Conservation (phyloP, 2,888 invertebrate genomes). For the Ptilodon capucinus region DNA sequence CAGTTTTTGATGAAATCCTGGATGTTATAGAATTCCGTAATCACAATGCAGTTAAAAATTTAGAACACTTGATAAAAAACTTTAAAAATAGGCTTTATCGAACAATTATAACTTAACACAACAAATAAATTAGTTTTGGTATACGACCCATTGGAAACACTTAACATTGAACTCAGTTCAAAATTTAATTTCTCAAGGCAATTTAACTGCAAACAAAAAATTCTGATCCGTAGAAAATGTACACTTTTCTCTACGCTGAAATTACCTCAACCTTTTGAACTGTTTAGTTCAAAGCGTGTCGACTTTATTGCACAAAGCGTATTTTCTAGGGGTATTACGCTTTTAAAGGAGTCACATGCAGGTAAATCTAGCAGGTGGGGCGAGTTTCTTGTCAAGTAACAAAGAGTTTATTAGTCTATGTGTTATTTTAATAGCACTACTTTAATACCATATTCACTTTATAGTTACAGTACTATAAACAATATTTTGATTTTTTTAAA, state of each 20-base stretch:
- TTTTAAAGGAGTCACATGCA: conserved; percentile 1
- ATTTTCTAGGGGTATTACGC: conserved; percentile 1
- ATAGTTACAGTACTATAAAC: no score
- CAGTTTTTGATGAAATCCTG: not conserved
- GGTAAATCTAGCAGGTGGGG: not conserved
- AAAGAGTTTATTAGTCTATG: not conserved
- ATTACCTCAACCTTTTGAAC: conserved; percentile 10
- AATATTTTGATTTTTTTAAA: no score
- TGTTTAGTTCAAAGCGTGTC: conserved; percentile 4
- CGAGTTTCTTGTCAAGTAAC: not conserved
- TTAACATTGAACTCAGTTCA: no score
- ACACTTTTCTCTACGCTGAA: conserved; percentile 1
- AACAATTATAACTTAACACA: no score
- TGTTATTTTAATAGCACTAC: no score
- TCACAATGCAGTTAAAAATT: not conserved
- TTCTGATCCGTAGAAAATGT: not conserved
- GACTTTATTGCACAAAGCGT: not conserved
- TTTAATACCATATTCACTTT: no score
- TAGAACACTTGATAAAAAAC: no score
- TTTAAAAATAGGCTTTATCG: not conserved
- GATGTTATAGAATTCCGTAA: not conserved
- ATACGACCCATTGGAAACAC: no score
- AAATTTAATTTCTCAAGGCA: not conserved
- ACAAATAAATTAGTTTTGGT: no score
- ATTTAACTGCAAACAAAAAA: not conserved